Evolutionary conservation across 2,888 invertebrate genomes (phyloP).

Genomic region (Pasiphila rectangulata): DNA sequence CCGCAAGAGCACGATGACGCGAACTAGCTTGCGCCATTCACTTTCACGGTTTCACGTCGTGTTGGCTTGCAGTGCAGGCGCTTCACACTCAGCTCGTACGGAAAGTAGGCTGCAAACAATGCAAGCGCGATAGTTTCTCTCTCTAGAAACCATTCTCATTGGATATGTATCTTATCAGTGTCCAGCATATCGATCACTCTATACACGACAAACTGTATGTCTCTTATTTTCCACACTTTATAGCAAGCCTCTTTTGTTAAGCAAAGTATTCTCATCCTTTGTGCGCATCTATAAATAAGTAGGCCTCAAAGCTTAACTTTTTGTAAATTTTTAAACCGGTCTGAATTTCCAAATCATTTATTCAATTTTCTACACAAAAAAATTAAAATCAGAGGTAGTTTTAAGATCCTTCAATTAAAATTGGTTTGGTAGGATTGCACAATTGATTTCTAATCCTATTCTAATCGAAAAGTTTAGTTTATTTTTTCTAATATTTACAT

Average conservation of each 20-base stretch:
- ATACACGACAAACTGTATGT: conserved; percentile 9
- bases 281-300: no score
- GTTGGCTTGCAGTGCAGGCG: conserved; percentile 45
- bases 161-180: conserved; percentile 47
- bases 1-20: conserved; percentile 50
- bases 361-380: no score
- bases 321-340: no score
- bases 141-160: conserved; percentile 63
- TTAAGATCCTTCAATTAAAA: no score
- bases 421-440: no score
- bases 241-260: background rate
- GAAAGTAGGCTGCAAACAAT: conserved; percentile 77
- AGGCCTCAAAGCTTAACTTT: no score
- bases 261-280: no score
- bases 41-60: conserved; percentile 75
- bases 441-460: no score
- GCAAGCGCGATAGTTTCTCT: conserved; percentile 66
- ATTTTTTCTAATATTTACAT: no score
- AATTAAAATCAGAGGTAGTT: no score
- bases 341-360: no score
- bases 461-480: no score
- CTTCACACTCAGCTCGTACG: conserved; percentile 49
- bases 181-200: conserved; percentile 21
- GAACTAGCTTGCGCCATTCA: conserved; percentile 69
- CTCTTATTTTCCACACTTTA: background rate